Conservation (phyloP, 2,888 invertebrate species). For the Eilema sororculum region DNA sequence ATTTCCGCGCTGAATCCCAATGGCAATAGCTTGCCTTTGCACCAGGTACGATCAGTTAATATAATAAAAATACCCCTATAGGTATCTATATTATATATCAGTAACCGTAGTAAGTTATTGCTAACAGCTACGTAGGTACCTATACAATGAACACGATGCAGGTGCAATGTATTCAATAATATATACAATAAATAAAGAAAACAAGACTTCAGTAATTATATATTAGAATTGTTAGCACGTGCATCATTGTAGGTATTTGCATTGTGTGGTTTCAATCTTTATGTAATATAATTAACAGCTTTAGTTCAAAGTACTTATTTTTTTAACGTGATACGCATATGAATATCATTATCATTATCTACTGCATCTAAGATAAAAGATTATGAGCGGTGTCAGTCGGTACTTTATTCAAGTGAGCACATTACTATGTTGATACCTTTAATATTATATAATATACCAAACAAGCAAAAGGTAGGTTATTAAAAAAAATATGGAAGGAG, state of each 20-base stretch:
- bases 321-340: slow-evolving; percentile 1
- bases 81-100: no score
- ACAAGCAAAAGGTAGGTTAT: no score
- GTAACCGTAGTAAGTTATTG: no score
- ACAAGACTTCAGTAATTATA: background rate
- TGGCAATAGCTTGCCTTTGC: no score
- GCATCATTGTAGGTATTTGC: background rate
- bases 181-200: background rate
- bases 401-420: background rate
- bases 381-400: background rate
- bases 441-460: no score
- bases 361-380: background rate
- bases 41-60: no score
- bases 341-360: background rate
- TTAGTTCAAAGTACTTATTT: slow-evolving; percentile 4
- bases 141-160: background rate
- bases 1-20: no score
- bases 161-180: background rate
- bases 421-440: background rate
- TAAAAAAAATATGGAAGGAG: no score
- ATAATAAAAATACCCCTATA: no score
- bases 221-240: slow-evolving; percentile 1
- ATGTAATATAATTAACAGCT: slow-evolving; percentile 1
- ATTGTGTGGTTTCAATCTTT: background rate
- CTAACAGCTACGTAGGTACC: background rate